Base-by-base conservation (phyloP, 2,888 invertebrate species). In the Ceramica pisi region DNA sequence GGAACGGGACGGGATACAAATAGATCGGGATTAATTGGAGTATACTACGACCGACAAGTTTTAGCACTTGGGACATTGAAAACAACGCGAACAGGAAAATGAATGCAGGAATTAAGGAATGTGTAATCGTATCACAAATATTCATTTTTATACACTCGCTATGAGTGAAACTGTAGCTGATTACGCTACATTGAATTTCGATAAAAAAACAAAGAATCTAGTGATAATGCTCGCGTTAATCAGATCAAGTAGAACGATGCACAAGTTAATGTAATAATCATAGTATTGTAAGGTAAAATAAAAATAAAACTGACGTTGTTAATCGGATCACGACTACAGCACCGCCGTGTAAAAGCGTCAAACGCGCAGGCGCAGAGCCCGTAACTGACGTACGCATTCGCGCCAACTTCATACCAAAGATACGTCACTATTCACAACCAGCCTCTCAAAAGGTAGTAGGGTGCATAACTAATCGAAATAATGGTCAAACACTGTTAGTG, bases 311-410 rank as follows among this genome's bases (percentile, higher is more conserved):
- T 92, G 90, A 96, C 96, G 94, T 95, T 95, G 95, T 95, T 96
- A 96, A 95, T 95, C 95, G 95, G 95, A 96, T 96, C 95, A 95
- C 93, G 92, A 95, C 93, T 92, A 91, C 94, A 91, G 92, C 95
- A 95, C 96, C 95, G 95, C 95, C 95, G 95, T 95, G 90, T 95
- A 94, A 74, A 89, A 93, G 94, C 95, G 95, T 95, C 95, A 94
- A 93, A 92, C 95, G 95, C 95, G 96, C 96, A 95, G 90, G 95
- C 96, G 95, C 96, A 93, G 92, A 92, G 94, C 95, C 92, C 92
- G 91, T 92, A 91, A 96, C 96, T 96, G 95, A 94, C 93, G 93
- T 93, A 91, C 90, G 91, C 93, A 90, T 91, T 92, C 92, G 94
- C 91, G 88, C 90, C 85, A 93, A 95, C 95, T 96, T 96, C 96